phyloP scores from a whole-genome alignment of 2,888 invertebrate species.

The Cinara cedri region DNA sequence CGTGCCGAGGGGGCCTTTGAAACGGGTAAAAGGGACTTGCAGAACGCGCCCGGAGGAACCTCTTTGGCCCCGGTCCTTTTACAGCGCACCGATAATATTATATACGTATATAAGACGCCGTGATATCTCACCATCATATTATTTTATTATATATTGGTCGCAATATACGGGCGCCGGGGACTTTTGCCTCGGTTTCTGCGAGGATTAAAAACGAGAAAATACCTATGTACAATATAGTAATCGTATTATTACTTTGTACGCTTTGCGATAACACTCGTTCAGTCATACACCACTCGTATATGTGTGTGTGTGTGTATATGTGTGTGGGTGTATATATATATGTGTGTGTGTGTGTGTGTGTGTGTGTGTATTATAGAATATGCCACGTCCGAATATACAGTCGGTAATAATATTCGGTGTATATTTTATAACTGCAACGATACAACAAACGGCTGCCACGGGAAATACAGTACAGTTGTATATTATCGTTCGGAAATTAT shows the following conservation, averaged over 20 bases:
- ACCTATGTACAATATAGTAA: background rate
- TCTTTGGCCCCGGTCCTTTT: conserved; percentile 31
- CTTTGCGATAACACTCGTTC: too few species aligned
- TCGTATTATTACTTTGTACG: too few species aligned
- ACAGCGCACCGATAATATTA: background rate
- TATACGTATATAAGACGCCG: conserved; percentile 23
- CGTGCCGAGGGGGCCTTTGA: conserved; percentile 23
- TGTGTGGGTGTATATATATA: too few species aligned
- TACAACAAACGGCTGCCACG: background rate
- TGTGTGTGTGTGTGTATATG: too few species aligned
- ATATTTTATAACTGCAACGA: too few species aligned
- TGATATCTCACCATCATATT: too few species aligned
- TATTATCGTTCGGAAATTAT: background rate
- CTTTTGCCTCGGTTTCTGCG: too few species aligned
- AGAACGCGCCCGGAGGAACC: conserved; percentile 37
- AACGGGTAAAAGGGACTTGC: background rate
- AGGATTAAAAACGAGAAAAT: conserved; percentile 43
- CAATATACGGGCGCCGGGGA: background rate
- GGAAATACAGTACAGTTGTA: background rate
- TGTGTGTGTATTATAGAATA: too few species aligned
- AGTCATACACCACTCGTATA: too few species aligned
- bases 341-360: too few species aligned
- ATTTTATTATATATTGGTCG: background rate
- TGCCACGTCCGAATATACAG: too few species aligned
- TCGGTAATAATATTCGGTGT: too few species aligned